Conservation (phyloP, 2,113 vertebrate genomes). For the Heterotis niloticus region DNA sequence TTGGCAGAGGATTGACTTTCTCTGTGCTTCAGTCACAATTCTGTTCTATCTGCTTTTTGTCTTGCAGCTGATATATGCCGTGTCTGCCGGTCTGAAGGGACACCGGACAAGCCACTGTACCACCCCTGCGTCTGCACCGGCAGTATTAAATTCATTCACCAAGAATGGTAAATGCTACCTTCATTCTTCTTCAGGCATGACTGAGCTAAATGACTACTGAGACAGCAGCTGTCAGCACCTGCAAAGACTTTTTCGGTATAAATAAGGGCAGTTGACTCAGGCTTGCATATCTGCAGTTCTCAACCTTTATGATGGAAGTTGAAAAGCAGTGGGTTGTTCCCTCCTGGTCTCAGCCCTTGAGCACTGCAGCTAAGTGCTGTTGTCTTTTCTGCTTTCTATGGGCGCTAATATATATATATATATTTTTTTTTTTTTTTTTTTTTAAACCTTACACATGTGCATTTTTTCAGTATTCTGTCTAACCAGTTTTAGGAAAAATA, state of each 20-base stretch:
- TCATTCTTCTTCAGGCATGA: neutral
- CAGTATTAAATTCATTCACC: constrained; percentile 99
- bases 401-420: too few species aligned
- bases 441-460: too few species aligned
- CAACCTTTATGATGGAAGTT: neutral
- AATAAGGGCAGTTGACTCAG: neutral
- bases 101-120: constrained; percentile 92
- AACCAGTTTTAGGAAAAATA: too few species aligned
- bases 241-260: neutral
- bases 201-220: neutral
- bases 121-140: constrained; percentile 98
- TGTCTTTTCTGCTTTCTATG: too few species aligned
- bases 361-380: too few species aligned
- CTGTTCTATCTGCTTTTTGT: constrained; percentile 28
- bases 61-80: constrained; percentile 88
- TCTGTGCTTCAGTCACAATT: neutral
- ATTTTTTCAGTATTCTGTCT: too few species aligned
- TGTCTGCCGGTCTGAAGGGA: constrained; percentile 97
- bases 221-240: neutral
- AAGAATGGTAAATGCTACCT: constrained; percentile 85
- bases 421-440: too few species aligned
- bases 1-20: neutral
- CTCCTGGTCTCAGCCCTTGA: too few species aligned
- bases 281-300: neutral
- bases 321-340: too few species aligned